Percentiles rank a stretch among this genome's conserved stretches.
Conservation (phyloP, 2,797 vertebrate genomes). For the Neosilurus hyrtlii region DNA sequence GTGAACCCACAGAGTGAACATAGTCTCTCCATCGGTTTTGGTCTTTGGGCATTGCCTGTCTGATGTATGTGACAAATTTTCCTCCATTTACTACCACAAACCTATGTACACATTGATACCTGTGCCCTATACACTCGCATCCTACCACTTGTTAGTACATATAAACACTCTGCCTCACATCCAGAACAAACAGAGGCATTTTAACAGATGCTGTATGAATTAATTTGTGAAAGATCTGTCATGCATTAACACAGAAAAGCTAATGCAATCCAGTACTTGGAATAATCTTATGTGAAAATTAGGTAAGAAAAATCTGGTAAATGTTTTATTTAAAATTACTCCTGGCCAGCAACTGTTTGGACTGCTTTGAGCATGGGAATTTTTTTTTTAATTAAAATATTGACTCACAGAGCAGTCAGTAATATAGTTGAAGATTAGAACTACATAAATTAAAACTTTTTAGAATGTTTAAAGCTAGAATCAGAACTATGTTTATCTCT, state of each 20-base stretch:
- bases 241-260: background rate
- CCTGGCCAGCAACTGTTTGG: conserved; percentile 65
- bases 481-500: conserved; percentile 29
- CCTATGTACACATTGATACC: background rate
- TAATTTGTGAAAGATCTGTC: background rate
- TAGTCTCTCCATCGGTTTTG: background rate
- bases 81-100: background rate
- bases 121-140: background rate
- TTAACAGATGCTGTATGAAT: conserved; percentile 5
- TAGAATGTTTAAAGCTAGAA: conserved; percentile 16
- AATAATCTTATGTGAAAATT: conserved; percentile 59
- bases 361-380: conserved; percentile 59
- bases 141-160: background rate
- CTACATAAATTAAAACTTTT: background rate
- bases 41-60: background rate
- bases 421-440: conserved; percentile 2
- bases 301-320: conserved; percentile 74
- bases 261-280: background rate
- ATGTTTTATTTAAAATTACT: conserved; percentile 63
- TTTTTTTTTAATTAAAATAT: conserved; percentile 29
- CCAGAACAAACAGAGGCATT: background rate
- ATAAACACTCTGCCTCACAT: background rate
- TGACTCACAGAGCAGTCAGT: background rate
- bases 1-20: conserved; percentile 1
- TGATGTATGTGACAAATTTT: background rate